phyloP scores from a whole-genome alignment of 2,113 vertebrate genomes.

The Erythrocercus mccallii region DNA sequence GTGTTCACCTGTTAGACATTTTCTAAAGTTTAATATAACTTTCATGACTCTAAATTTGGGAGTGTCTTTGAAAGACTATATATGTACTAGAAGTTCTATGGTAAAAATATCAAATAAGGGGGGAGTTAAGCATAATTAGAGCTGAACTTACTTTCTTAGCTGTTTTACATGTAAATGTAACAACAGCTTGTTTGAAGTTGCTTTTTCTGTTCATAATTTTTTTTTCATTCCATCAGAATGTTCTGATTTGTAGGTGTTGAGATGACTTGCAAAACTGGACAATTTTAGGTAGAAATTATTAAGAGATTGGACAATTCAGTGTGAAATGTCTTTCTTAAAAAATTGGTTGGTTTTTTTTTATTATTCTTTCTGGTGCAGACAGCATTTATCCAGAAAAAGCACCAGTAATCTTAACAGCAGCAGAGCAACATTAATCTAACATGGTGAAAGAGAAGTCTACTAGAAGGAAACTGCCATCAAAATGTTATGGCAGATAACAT shows the following conservation, averaged over 20 bases:
- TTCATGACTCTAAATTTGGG: not conserved
- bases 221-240: not conserved
- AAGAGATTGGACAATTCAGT: not conserved
- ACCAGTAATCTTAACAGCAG: not conserved
- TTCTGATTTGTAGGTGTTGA: not conserved
- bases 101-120: not conserved
- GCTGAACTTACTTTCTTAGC: not conserved
- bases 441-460: not conserved
- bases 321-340: not conserved
- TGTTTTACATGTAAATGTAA: not conserved
- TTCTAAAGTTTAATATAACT: not conserved
- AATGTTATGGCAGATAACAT: not conserved
- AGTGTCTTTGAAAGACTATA: not conserved
- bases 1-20: not conserved
- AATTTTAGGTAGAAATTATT: not conserved
- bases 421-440: not conserved
- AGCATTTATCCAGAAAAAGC: not conserved
- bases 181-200: not conserved
- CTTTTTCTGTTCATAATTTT: not conserved
- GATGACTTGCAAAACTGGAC: not conserved
- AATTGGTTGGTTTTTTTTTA: not conserved
- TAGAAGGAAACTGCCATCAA: not conserved
- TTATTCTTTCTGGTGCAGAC: not conserved
- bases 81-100: not conserved
- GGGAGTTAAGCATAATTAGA: not conserved